Conservation (phyloP, 2,888 invertebrate genomes). For the Fragum fragum region DNA sequence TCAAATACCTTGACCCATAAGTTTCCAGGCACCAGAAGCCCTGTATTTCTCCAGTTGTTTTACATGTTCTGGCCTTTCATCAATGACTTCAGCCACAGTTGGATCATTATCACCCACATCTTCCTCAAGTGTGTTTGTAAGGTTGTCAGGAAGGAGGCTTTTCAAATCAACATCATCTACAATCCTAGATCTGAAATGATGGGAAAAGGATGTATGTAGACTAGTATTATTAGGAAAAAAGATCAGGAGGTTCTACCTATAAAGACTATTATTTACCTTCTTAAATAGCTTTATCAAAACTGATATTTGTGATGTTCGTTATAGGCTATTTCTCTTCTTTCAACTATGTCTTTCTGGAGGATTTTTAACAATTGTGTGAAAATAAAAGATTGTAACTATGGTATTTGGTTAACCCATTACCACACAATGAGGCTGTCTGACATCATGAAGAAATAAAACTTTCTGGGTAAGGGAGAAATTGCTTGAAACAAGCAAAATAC, state of each 20-base stretch:
- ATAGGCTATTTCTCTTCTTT: too few species aligned
- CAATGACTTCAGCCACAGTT: slow-evolving; percentile 95
- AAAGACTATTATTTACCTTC: not conserved
- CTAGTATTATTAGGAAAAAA: not conserved
- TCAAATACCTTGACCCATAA: slow-evolving; percentile 44
- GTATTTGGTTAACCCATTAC: too few species aligned
- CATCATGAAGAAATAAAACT: too few species aligned
- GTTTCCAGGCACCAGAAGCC: slow-evolving; percentile 66
- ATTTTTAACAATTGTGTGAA: too few species aligned
- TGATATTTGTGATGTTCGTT: too few species aligned
- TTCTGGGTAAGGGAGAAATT: too few species aligned
- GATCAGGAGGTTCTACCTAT: not conserved
- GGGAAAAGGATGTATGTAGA: not conserved
- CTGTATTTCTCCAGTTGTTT: slow-evolving; percentile 81
- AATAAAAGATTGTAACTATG: too few species aligned
- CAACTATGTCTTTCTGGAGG: too few species aligned
- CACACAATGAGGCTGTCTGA: too few species aligned
- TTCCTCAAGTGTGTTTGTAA: slow-evolving; percentile 90
- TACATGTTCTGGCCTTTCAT: slow-evolving; percentile 92
- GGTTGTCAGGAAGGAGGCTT: slow-evolving; percentile 89
- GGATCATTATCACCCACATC: slow-evolving; percentile 95
- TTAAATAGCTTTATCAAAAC: not conserved
- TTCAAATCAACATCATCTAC: slow-evolving; percentile 93
- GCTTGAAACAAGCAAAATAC: too few species aligned
- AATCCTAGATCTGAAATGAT: slow-evolving; percentile 89